Base-by-base conservation (phyloP, 2,113 vertebrate species). In the Rostratula benghalensis region DNA sequence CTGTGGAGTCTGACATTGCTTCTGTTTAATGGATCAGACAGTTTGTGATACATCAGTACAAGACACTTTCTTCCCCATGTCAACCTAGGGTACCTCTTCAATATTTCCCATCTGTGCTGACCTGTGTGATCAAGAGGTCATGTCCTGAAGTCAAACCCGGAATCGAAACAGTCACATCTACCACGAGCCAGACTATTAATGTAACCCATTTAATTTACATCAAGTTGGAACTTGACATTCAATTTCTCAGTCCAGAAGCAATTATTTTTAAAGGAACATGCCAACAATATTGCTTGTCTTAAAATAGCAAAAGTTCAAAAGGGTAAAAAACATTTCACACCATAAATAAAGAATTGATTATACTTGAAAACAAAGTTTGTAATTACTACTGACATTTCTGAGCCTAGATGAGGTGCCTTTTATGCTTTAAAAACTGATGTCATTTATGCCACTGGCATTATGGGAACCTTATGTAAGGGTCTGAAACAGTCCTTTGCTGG, bases 181-280 rank as follows among this genome's bases (percentile, higher is more conserved):
- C 87, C 85, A 84, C 0, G 0, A 53, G 88, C 90, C 96, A 96
- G 83, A 83, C 80, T 96, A 81, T 96, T 95, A 96, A 95, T 69
- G 89, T 89, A 97, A 91, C 79, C 59, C 50, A 88, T 89, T 95
- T 96, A 96, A 97, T 96, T 93, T 96, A 94, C 74, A 87, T 94
- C 91, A 89, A 51, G 73, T 82, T 95, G 68, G 80, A 91, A 88
- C 80, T 63, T 93, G 96, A 94, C 94, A 68, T 93, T 84, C 89
- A 83, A 91, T 97, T 97, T 95, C 91, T 94, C 83, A 60, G 59
- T 95, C 89, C 60, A 97, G 93, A 95, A 95, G 93, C 96, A 97
- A 97, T 97, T 97, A 97, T 93, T 97, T 96, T 96, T 94, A 96
- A 96, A 97, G 85, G 74, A 96, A 89, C 94, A 95, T 51, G 94